A percentile compares a stretch with the other conserved stretches of the same genome.
phyloP scores from a whole-genome alignment of 1,140 invertebrate genomes.

The Drosophila willistoni region DNA sequence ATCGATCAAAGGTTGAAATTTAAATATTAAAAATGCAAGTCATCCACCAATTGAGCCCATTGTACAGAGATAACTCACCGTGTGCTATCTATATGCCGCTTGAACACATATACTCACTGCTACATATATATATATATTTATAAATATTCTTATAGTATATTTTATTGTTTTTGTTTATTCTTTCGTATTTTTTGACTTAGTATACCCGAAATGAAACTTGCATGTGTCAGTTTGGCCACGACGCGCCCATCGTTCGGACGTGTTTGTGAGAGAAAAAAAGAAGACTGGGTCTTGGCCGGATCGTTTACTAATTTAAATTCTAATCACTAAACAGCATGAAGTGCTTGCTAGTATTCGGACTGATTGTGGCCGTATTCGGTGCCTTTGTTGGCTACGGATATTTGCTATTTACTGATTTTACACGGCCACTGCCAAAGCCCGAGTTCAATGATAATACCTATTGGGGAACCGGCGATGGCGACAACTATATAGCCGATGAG shows the following conservation, averaged over 20 bases:
- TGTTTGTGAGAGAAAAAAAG: neutral
- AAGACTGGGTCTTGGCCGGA: neutral
- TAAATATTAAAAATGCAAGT: neutral
- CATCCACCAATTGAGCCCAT: neutral
- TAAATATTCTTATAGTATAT: slow-evolving; percentile 41
- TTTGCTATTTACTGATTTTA: slow-evolving; percentile 61
- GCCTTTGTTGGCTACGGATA: slow-evolving; percentile 69
- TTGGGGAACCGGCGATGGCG: slow-evolving; percentile 73
- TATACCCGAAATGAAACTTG: slow-evolving; percentile 1
- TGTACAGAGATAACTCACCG: neutral
- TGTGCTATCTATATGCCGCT: neutral
- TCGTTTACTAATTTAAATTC: slow-evolving; percentile 43
- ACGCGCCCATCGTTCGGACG: slow-evolving; percentile 14
- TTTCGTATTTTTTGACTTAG: neutral
- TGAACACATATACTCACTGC: neutral
- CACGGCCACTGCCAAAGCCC: slow-evolving; percentile 70
- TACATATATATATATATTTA: slow-evolving; percentile 30
- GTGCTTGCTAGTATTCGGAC: slow-evolving; percentile 62
- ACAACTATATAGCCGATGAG: slow-evolving; percentile 60
- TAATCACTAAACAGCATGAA: slow-evolving; percentile 49
- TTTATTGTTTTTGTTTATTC: slow-evolving; percentile 19
- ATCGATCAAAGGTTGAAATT: slow-evolving; percentile 2
- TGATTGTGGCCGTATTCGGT: slow-evolving; percentile 66
- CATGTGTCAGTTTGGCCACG: slow-evolving; percentile 30
- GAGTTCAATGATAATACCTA: slow-evolving; percentile 71